Evolutionary conservation across 2,888 invertebrate genomes (phyloP).

Genomic region (Rhingia rostrata): DNA sequence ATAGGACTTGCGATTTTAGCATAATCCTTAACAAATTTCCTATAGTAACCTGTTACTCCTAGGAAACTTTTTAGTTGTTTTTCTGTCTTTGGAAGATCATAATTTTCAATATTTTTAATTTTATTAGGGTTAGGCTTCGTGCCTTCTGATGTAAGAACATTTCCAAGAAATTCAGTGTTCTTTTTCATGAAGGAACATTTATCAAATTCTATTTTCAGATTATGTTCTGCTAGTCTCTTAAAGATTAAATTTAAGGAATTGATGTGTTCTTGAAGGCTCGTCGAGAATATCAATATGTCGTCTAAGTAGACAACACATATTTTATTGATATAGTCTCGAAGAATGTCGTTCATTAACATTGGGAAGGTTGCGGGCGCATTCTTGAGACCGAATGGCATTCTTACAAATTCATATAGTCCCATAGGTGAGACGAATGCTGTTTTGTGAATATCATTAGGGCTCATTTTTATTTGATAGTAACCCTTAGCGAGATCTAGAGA

Average conservation of each 20-base stretch:
- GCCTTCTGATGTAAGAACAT: background rate
- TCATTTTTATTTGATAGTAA: too few relatives aligned
- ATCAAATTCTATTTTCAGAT: too few relatives aligned
- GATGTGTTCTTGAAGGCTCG: background rate
- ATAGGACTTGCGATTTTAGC: too few relatives aligned
- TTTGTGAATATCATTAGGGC: too few relatives aligned
- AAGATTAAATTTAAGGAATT: background rate
- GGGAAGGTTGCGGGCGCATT: conserved; percentile 18
- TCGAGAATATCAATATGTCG: conserved; percentile 8
- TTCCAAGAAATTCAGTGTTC: background rate
- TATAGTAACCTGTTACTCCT: conserved; percentile 10
- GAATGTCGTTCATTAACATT: background rate
- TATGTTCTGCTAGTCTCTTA: background rate
- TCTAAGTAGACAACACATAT: background rate
- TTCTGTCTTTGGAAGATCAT: conserved; percentile 4
- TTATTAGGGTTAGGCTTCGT: conserved; percentile 20
- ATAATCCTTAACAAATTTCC: conserved; percentile 10
- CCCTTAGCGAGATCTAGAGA: too few relatives aligned
- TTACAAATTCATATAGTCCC: background rate
- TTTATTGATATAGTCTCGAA: background rate
- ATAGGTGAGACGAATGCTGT: too few relatives aligned
- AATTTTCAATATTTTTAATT: conserved; percentile 19
- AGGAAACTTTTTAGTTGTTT: conserved; percentile 18
- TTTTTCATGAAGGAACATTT: conserved; percentile 1
- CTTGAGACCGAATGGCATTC: conserved; percentile 1